Percentiles rank a stretch among this genome's conserved stretches.
phyloP scores from a whole-genome alignment of 2,113 vertebrate species.

The Amblyornis subalaris region DNA sequence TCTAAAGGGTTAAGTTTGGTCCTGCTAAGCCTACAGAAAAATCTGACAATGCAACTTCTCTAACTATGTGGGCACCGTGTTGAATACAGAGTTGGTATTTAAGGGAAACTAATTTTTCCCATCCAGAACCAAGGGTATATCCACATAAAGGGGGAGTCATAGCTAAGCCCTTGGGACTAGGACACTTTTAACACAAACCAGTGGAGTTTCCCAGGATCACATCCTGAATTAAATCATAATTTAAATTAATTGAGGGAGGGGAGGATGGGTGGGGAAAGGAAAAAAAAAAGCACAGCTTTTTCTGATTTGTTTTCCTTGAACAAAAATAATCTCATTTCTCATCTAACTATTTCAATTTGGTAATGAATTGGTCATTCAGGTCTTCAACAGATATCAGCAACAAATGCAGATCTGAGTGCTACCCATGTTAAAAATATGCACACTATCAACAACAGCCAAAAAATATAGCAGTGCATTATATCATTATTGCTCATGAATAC shows the following conservation, averaged over 20 bases:
- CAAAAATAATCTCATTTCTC: not conserved
- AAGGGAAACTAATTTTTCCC: not conserved
- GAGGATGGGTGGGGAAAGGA: not conserved
- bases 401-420: not conserved
- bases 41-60: not conserved
- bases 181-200: not conserved
- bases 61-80: not conserved
- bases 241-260: not conserved
- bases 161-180: not conserved
- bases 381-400: not conserved
- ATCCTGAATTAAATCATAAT: not conserved
- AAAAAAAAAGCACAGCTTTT: not conserved
- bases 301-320: not conserved
- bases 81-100: not conserved
- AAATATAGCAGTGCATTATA: not conserved
- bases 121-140: not conserved
- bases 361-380: not conserved
- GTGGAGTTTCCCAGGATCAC: not conserved
- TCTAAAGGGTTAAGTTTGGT: not conserved
- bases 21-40: not conserved
- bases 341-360: not conserved
- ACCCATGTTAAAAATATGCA: not conserved
- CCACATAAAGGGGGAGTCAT: not conserved
- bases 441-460: not conserved
- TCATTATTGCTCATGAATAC: not conserved